phyloP scores from a whole-genome alignment of 2,113 vertebrate species.

The Amblyornis subalaris region DNA sequence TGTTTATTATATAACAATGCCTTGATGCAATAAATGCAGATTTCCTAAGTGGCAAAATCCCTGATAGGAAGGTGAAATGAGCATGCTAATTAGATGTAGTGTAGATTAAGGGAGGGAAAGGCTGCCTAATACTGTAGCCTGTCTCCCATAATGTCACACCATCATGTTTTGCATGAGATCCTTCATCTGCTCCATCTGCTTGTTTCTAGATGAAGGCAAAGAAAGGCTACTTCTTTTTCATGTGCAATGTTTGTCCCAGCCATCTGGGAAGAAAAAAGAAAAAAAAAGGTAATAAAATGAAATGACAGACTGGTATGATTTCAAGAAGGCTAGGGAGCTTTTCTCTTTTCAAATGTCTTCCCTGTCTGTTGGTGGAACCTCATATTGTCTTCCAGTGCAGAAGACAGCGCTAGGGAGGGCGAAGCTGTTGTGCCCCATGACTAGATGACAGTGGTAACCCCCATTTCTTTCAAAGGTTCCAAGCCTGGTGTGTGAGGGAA shows the following conservation, averaged over 20 bases:
- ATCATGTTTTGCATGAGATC: neutral
- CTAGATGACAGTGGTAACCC: neutral
- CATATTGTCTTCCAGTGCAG: neutral
- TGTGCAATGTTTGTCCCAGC: neutral
- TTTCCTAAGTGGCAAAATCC: neutral
- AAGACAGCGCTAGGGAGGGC: fast-evolving
- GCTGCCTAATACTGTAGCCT: neutral
- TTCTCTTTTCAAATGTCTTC: neutral
- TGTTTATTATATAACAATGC: neutral
- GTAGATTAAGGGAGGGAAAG: neutral
- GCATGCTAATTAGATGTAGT: neutral
- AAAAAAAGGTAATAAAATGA: neutral
- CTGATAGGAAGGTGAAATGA: neutral
- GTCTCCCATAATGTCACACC: neutral
- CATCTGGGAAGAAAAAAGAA: neutral
- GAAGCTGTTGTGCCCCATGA: neutral
- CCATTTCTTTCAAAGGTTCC: neutral
- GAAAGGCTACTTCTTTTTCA: neutral
- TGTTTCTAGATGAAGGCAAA: neutral
- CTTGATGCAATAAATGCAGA: neutral
- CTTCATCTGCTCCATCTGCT: neutral
- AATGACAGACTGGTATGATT: neutral
- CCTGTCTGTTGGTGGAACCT: neutral
- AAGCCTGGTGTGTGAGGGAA: neutral
- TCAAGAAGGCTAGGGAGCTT: neutral